phyloP scores from a whole-genome alignment of 2,113 vertebrate genomes.

The Pontoporia blainvillei region DNA sequence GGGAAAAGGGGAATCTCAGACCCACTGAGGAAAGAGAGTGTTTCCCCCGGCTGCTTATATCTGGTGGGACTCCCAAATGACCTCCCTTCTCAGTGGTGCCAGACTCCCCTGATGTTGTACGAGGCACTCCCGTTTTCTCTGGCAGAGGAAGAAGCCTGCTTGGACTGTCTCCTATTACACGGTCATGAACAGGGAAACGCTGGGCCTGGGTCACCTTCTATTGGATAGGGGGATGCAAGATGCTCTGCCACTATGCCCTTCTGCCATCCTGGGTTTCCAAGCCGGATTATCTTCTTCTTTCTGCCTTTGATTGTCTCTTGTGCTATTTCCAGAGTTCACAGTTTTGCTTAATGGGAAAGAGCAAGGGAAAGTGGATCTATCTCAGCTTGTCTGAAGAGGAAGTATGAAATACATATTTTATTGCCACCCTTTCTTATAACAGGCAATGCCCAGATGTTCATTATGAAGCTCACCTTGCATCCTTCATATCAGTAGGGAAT shows the following conservation, averaged over 20 bases:
- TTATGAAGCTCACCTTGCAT: neutral
- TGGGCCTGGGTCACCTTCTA: neutral
- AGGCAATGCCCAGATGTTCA: neutral
- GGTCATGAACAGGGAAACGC: neutral
- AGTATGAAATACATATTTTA: neutral
- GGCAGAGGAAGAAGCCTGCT: neutral
- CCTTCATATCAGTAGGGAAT: neutral
- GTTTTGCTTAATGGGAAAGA: neutral
- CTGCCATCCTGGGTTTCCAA: neutral
- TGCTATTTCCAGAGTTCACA: neutral
- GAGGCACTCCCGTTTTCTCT: neutral
- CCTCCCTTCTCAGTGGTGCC: neutral
- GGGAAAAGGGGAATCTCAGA: neutral
- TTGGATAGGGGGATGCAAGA: neutral
- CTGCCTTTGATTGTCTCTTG: neutral
- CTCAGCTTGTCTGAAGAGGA: neutral
- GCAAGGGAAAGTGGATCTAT: neutral
- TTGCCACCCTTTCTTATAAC: neutral
- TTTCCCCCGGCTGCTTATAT: neutral
- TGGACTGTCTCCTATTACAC: neutral
- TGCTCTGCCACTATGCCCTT: neutral
- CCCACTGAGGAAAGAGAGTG: neutral
- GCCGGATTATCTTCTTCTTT: neutral
- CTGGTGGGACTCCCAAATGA: neutral
- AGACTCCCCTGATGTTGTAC: neutral